These are phyloP conservation scores for Tubulanus polymorphus DNA, from an alignment of 2,888 invertebrate species.

Conservation along the genomic window DNA sequence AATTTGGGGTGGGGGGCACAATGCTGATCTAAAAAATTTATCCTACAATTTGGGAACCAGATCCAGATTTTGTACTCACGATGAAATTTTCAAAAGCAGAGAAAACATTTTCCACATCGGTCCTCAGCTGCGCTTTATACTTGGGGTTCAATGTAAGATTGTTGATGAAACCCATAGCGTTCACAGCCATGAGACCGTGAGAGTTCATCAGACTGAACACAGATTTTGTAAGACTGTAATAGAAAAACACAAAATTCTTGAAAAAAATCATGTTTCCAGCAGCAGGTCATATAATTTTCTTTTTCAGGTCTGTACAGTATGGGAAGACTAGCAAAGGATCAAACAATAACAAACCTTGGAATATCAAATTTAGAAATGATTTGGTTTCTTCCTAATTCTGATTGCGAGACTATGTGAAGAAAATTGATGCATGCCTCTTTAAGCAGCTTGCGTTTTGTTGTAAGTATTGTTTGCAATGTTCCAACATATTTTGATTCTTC, in stretches of 20 bases:
- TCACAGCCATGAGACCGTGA: conserved; percentile 22
- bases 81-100: conserved; percentile 38
- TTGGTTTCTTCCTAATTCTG: conserved; percentile 26
- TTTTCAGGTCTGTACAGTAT: too few species aligned
- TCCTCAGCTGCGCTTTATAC: conserved; percentile 21
- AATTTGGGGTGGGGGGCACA: conserved; percentile 21
- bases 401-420: conserved; percentile 31
- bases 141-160: conserved; percentile 34
- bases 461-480: conserved; percentile 27
- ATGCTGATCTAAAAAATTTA: conserved; percentile 21
- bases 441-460: conserved; percentile 29
- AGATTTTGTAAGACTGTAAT: too few species aligned
- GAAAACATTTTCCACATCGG: conserved; percentile 29
- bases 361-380: conserved; percentile 30
- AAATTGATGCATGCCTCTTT: conserved; percentile 28
- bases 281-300: too few species aligned
- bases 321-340: too few species aligned
- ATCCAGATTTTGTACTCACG: conserved; percentile 22
- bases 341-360: conserved; percentile 34
- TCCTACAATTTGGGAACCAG: conserved; percentile 4
- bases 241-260: too few species aligned
- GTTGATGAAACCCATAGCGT: conserved; percentile 32
- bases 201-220: conserved; percentile 28
- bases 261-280: too few species aligned
- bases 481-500: conserved; percentile 22